Evolutionary conservation across 92 coral and sea anemone genomes (phyloP).

Genomic region (Isaurus tuberculatus): DNA sequence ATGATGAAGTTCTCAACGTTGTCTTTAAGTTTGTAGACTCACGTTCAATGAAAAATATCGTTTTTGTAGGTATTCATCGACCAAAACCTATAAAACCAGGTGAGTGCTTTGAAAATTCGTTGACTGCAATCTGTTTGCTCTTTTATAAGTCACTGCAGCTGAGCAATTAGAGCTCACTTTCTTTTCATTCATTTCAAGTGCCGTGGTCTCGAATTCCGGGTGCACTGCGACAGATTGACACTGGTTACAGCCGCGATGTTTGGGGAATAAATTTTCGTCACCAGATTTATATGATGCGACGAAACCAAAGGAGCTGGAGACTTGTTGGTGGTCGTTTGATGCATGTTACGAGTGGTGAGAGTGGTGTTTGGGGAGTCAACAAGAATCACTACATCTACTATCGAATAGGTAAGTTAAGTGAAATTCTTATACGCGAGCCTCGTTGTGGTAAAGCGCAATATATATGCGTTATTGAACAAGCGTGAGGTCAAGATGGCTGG

Average conservation of each 20-base stretch:
- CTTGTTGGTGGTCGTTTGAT: constrained; percentile 36
- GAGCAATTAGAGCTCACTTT: background rate
- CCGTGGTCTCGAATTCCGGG: constrained; percentile 36
- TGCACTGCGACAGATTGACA: constrained; percentile 31
- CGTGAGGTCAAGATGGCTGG: no score
- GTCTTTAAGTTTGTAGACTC: background rate
- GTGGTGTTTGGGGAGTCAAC: constrained; percentile 40
- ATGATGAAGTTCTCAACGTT: background rate
- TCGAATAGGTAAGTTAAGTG: constrained; percentile 5
- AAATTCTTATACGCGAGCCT: background rate
- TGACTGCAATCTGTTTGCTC: background rate
- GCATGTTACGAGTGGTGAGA: constrained; percentile 39
- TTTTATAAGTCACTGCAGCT: background rate
- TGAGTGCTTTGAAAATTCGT: background rate
- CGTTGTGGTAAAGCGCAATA: no score
- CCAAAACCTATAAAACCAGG: background rate
- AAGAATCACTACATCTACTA: background rate
- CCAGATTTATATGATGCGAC: constrained; percentile 4
- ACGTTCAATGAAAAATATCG: background rate
- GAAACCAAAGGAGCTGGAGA: constrained; percentile 46
- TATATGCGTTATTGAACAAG: no score
- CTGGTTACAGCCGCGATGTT: constrained; percentile 33
- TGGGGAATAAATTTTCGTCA: constrained; percentile 28
- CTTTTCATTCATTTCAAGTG: background rate
- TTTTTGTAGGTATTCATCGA: background rate